Conservation (phyloP, 2,888 invertebrate genomes). For the Tiliacea aurago region DNA sequence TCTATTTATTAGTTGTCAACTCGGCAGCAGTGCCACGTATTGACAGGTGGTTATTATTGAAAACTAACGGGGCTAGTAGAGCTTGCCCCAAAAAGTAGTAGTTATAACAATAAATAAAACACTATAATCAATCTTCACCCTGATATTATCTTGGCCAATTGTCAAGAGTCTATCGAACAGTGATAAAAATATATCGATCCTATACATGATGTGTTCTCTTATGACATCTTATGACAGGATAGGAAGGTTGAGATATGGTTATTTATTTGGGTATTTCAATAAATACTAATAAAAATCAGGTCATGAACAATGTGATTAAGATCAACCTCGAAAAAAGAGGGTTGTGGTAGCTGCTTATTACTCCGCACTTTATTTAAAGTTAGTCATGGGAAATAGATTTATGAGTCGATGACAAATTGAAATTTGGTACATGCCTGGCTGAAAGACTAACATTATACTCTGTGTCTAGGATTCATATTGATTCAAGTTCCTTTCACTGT, state of each 20-base stretch:
- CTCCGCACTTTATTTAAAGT: not conserved
- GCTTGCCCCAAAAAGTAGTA: conserved; percentile 28
- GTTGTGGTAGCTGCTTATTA: not conserved
- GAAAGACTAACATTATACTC: not conserved
- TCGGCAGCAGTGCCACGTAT: conserved; percentile 21
- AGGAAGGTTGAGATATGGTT: not conserved
- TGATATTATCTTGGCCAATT: conserved; percentile 32
- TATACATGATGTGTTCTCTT: conserved; percentile 3
- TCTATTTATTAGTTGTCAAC: conserved; percentile 13
- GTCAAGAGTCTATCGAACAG: conserved; percentile 22
- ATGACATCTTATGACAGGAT: not conserved
- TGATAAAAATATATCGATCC: conserved; percentile 11
- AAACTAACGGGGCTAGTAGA: conserved; percentile 31
- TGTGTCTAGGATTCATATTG: not conserved
- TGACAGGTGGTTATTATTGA: conserved; percentile 32
- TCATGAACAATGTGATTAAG: conserved; percentile 4
- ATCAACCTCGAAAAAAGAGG: conserved; percentile 12
- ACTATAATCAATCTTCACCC: conserved; percentile 15
- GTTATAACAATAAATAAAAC: conserved; percentile 19
- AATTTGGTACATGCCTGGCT: not conserved
- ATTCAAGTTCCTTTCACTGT: not conserved
- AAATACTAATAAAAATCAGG: not conserved
- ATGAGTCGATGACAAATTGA: not conserved
- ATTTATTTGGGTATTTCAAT: not conserved
- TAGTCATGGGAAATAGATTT: not conserved